Evolutionary conservation across 2,797 vertebrate genomes (phyloP).

Genomic region (Cercopithecus neglectus): DNA sequence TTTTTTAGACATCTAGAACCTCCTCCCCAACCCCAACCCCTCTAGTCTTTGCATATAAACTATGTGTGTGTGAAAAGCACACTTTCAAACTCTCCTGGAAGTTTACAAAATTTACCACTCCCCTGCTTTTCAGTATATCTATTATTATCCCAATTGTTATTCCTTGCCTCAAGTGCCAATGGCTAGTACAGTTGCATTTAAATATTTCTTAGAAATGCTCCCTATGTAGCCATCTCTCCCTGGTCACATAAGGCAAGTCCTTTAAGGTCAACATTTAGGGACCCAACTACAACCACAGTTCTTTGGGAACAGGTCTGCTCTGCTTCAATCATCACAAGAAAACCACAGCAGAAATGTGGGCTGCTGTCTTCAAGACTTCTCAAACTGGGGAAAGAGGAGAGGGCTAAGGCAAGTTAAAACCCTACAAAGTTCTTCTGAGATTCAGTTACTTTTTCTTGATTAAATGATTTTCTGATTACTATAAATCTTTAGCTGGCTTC

Average conservation of each 20-base stretch:
- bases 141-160: not conserved
- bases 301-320: not conserved
- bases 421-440: not conserved
- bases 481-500: not conserved
- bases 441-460: not conserved
- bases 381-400: not conserved
- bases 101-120: not conserved
- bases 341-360: not conserved
- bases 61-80: not conserved
- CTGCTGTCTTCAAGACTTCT: not conserved
- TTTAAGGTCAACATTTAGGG: not conserved
- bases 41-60: not conserved
- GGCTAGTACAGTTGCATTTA: not conserved
- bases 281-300: not conserved
- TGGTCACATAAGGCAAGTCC: not conserved
- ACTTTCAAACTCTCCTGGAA: not conserved
- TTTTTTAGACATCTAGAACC: not conserved
- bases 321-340: not conserved
- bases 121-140: not conserved
- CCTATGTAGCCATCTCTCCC: not conserved
- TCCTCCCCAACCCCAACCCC: accelerated
- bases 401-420: not conserved
- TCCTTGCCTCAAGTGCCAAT: not conserved
- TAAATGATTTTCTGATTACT: not conserved
- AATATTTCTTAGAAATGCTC: not conserved